Evolutionary conservation across 1,140 invertebrate species (phyloP), one percentile per base, ranked within the genome.

Genomic region (Delia radicum): DNA sequence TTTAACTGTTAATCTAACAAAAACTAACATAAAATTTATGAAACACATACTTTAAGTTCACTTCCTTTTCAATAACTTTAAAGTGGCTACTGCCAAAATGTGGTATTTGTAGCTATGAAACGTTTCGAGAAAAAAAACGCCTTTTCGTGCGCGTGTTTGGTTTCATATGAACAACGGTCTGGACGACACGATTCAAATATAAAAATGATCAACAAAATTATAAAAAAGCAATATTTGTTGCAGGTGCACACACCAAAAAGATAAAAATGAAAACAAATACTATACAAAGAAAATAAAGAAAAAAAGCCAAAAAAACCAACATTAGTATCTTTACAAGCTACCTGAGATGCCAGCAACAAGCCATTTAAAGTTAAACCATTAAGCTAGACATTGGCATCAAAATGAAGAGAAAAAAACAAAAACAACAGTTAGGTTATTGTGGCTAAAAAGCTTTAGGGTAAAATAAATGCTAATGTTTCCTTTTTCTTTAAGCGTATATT

Each of bases 91-190:
- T 55, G 48, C 48, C 33, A 10, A 10, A 37, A 13, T 37, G 8
- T 37, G 8, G 33, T n/a, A n/a, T n/a, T n/a, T n/a, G n/a, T n/a
- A n/a, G n/a, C n/a, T n/a, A n/a, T n/a, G n/a, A n/a, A n/a, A 28
- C 12, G 62, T 69, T 33, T 69, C 65, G 37, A 55, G n/a, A n/a
- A 33, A 13, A 69, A 69, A 69, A 69, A 69, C 65, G 65, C 65
- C 65, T 69, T 21, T 69, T 69, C 37, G 5, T 33, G 65, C 65
- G 65, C 65, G 65, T 69, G 65, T 69, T 37, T 21, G 29, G 65
- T 33, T 33, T 33, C 65, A 69, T 69, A 69, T 69, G 29, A 69
- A 33, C 15, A 31, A n/a, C 24, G 3, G 18, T 27, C 65, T 28
- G n/a, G 15, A 69, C 65, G 65, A 69, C 27, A 69, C 65, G 29